Evolutionary conservation across 2,797 vertebrate genomes (phyloP), one percentile per base, ranked within the genome.

Genomic region (Garrulus glandarius): DNA sequence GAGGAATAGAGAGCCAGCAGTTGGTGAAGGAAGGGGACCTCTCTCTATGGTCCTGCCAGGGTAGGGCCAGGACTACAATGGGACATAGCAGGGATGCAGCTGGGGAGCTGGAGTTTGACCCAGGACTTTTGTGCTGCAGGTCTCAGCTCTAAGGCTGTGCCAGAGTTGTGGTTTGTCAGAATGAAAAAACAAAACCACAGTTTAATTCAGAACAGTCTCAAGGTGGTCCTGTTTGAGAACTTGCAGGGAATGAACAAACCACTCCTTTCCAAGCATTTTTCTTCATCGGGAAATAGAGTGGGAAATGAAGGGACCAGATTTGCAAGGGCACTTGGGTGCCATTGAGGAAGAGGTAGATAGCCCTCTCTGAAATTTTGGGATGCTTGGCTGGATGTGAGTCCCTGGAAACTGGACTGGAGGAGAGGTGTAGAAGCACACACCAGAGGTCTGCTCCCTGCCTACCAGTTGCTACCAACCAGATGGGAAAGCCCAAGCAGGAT

Each of bases 311-410:
- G 69, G 91, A 59, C 64, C 89, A 83, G 53, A 91, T 93, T 94
- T 78, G 76, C 78, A 93, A 97, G 96, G 96, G 96, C 96, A 96
- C 95, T 97, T 95, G 30, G 94, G 93, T 95, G 93, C 95, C 96
- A 0, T 86, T 77, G 92, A 95, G 67, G 86, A 97, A 84, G 95
- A 96, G 96, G 96, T 97, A 97, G 95, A 82, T 91, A 94, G 67
- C 90, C 95, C 96, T 95, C 95, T 96, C 74, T 87, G 74, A 92
- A 96, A 70, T 53, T 3, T 21, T 87, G 67, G 80, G 72, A 23
- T 90, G 41, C 65, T 90, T 78, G 85, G 47, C 67, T 90, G 80
- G 55, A 34, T 36, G 24, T 13, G 24, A 71, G 52, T 46, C 56
- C 10, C 83, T 61, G 39, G 52, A 57, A 76, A 81, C 4, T 20